Conservation (phyloP, 1,140 invertebrate species). For the Latrodectus geometricus region DNA sequence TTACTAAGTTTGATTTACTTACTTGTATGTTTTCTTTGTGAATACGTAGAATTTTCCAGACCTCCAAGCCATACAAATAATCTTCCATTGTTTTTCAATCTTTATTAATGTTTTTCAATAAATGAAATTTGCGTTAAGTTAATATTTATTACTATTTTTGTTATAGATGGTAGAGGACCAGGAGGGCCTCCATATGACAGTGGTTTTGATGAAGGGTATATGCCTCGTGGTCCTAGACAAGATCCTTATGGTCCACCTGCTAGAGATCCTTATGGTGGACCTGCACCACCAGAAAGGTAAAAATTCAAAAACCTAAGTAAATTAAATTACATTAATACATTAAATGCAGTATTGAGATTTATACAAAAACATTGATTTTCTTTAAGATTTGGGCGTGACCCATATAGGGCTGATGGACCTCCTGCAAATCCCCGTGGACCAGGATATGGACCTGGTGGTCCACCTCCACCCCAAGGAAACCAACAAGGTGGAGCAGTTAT, state of each 20-base stretch:
- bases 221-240: slow-evolving; percentile 30
- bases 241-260: slow-evolving; percentile 50
- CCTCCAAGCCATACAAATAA: no score
- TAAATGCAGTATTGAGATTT: neutral
- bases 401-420: slow-evolving; percentile 61
- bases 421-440: slow-evolving; percentile 62
- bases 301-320: neutral
- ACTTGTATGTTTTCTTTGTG: no score
- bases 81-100: neutral
- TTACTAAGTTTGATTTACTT: no score
- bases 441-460: slow-evolving; percentile 64
- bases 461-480: slow-evolving; percentile 63
- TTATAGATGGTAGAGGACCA: slow-evolving; percentile 41
- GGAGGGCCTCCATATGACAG: slow-evolving; percentile 23
- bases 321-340: neutral
- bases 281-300: slow-evolving; percentile 51
- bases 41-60: no score
- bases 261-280: slow-evolving; percentile 49
- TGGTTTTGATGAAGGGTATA: slow-evolving; percentile 41
- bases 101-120: neutral
- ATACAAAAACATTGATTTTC: neutral
- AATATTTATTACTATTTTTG: neutral
- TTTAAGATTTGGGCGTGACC: slow-evolving; percentile 61
- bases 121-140: slow-evolving; percentile 5
- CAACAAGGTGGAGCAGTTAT: slow-evolving; percentile 81